Evolutionary conservation across 1,140 invertebrate species (phyloP), one percentile per base, ranked within the genome.

Genomic region (Drosophila saltans): DNA sequence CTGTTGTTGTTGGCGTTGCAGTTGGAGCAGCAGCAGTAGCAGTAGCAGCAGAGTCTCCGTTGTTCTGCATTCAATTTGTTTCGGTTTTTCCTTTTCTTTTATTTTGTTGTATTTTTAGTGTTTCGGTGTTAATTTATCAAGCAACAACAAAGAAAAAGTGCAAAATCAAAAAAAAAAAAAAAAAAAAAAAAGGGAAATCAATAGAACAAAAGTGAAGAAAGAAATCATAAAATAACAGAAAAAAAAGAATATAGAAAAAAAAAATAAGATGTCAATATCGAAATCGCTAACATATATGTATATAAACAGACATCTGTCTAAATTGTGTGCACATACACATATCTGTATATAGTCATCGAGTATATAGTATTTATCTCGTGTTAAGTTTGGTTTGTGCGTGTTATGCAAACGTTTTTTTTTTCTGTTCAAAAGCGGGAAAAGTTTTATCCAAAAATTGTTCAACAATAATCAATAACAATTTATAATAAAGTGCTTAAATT

Each of bases 381-480:
- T 83, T 70, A 57, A 68, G 68, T 72, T 52, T 52, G 45, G 45
- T 26, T 52, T 88, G 80, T 83, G 84, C 80, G 80, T 84, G 84
- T 88, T 89, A 89, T 89, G 84, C 84, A 89, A 89, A 89, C 78
- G 21, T 78, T 76, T 66, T 67, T 63, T 69, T 36, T 69, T 16
- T 71, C 9, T 36, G 24, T n/a, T 16, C 2, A 2, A 16, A 57
- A 33, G 45, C 45, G 45, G 9, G 45, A 9, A 52, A 52, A 52
- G 21, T 52, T 26, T 8, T 10, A 26, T 36, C 48, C 62, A 59
- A 40, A 67, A 63, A 66, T 41, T 76, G 68, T 68, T 62, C 33
- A 66, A 57, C 36, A 63, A 48, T 11, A 74, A 39, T 62, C 10
- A 43, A 9, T 57, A 52, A 10, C 26, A 48, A 48, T 48, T 48